Percentiles rank a stretch among this genome's conserved stretches.
Evolutionary conservation across 2,888 invertebrate genomes (phyloP).

Genomic region (Villa cingulata): DNA sequence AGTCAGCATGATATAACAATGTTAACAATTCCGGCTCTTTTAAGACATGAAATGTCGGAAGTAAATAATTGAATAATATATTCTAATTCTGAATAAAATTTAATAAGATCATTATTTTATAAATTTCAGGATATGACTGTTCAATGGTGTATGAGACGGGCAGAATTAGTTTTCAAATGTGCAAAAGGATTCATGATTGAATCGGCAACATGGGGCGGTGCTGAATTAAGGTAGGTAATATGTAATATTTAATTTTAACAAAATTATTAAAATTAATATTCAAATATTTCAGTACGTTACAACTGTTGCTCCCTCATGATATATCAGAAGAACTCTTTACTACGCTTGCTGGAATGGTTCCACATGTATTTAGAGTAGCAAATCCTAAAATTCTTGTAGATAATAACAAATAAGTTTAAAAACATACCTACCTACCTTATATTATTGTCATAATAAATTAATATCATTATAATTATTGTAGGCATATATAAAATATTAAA

Average conservation of each 20-base stretch:
- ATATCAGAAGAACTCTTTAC: constrained; percentile 72
- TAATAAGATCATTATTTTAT: constrained; percentile 7
- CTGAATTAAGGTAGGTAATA: constrained; percentile 61
- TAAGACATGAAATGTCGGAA: constrained; percentile 89
- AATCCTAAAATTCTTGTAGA: constrained; percentile 73
- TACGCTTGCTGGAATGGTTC: constrained; percentile 73
- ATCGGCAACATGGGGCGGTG: constrained; percentile 86
- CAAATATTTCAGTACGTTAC: constrained; percentile 26
- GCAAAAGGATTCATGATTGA: constrained; percentile 99
- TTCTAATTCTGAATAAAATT: constrained; percentile 4
- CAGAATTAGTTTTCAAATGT: constrained; percentile 96
- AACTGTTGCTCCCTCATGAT: constrained; percentile 60
- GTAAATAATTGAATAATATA: constrained; percentile 35
- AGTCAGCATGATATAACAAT: constrained; percentile 89
- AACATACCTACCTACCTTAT: too few species aligned
- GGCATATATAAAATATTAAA: too few species aligned
- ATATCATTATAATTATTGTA: too few species aligned
- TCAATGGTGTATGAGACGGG: constrained; percentile 89
- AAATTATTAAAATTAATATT: neutral
- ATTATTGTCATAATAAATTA: too few species aligned
- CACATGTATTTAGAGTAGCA: constrained; percentile 86
- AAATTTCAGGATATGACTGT: constrained; percentile 72
- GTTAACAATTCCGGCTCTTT: constrained; percentile 80
- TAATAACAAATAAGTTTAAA: constrained; percentile 23
- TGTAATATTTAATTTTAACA: too few species aligned